These are phyloP conservation scores for Acronicta leporina DNA, from an alignment of 2,888 invertebrate species.

Conservation along the genomic window DNA sequence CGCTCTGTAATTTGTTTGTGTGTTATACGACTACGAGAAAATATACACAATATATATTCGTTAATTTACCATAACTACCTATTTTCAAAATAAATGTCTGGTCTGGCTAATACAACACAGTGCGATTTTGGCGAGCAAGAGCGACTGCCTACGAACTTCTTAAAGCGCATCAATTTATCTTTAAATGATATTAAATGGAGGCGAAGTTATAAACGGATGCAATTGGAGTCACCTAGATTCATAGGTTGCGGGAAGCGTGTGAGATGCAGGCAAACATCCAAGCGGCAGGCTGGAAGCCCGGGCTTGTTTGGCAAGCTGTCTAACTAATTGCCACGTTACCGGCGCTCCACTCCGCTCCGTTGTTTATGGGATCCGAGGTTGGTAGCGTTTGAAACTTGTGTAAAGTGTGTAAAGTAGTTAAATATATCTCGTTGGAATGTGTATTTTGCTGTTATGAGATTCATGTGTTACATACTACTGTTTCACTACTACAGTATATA, in stretches of 20 bases:
- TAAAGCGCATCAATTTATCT: constrained; percentile 24
- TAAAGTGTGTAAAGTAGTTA: constrained; percentile 52
- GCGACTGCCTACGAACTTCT: constrained; percentile 4
- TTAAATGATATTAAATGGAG: constrained; percentile 60
- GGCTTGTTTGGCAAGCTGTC: constrained; percentile 80
- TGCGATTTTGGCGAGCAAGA: neutral
- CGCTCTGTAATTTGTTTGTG: no score
- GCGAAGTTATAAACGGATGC: constrained; percentile 63
- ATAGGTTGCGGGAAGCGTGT: constrained; percentile 62
- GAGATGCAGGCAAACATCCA: constrained; percentile 68
- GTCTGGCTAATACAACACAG: neutral
- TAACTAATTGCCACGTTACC: constrained; percentile 78
- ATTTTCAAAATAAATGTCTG: neutral
- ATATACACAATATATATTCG: no score
- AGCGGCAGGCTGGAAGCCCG: constrained; percentile 61
- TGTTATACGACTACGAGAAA: no score
- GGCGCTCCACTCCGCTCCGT: constrained; percentile 58
- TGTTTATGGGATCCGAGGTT: constrained; percentile 65
- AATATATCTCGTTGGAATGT: constrained; percentile 40
- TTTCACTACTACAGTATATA: neutral
- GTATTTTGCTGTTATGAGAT: constrained; percentile 20
- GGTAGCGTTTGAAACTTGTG: constrained; percentile 64
- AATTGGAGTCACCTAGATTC: constrained; percentile 63
- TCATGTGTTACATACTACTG: constrained; percentile 6
- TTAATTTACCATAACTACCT: neutral